Conservation (phyloP, 2,888 invertebrate species). For the Hoplodrina ambigua region DNA sequence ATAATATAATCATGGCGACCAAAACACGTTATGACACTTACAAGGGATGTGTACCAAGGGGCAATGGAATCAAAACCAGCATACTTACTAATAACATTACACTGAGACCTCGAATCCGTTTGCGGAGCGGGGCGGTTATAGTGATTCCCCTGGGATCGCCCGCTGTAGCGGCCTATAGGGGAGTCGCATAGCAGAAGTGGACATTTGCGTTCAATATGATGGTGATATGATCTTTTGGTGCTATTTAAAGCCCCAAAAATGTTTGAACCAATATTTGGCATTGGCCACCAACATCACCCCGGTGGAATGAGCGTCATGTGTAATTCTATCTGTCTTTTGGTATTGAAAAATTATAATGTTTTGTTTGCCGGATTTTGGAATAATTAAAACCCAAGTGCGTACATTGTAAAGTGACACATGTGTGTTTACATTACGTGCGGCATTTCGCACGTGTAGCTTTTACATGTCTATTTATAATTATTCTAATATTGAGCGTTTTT, state of each 20-base stretch:
- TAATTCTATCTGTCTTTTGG: too few relatives aligned
- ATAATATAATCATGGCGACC: conserved; percentile 7
- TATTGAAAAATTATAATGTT: too few relatives aligned
- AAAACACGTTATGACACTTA: conserved; percentile 44
- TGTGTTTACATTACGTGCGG: background rate
- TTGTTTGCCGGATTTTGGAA: too few relatives aligned
- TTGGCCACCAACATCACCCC: background rate
- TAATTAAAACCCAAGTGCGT: too few relatives aligned
- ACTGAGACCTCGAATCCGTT: conserved; percentile 26
- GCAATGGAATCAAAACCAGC: conserved; percentile 44
- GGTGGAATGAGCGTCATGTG: too few relatives aligned
- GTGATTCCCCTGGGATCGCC: conserved; percentile 42
- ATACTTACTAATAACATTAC: conserved; percentile 47
- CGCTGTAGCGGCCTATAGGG: conserved; percentile 20
- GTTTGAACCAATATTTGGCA: conserved; percentile 4
- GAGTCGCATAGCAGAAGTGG: conserved; percentile 28
- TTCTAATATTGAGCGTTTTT: background rate
- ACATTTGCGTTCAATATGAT: conserved; percentile 39
- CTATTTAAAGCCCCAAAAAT: background rate
- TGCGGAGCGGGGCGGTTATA: conserved; percentile 46
- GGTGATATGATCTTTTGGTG: conserved; percentile 42
- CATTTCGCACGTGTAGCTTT: conserved; percentile 4
- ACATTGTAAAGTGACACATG: background rate
- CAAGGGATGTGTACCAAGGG: conserved; percentile 17
- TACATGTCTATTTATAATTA: background rate